Percentiles rank a stretch among this genome's conserved stretches.
phyloP scores from a whole-genome alignment of 2,888 invertebrate species.

The Leucoptera coffeella region DNA sequence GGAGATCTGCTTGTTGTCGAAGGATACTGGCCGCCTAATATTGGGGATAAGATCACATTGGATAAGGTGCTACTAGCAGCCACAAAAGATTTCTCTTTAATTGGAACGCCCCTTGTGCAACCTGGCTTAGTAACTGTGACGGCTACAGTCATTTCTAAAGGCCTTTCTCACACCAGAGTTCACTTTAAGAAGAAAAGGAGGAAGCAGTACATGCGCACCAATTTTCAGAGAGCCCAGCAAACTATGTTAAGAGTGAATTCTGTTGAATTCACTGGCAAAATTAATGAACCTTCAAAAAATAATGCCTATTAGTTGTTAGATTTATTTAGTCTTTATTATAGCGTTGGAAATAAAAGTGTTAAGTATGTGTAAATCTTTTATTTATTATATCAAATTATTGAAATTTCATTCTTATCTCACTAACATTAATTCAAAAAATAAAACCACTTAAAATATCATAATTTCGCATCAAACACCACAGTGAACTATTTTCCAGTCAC shows the following conservation, averaged over 20 bases:
- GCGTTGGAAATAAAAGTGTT: not conserved
- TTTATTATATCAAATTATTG: not conserved
- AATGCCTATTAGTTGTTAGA: too few species aligned
- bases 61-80: constrained; percentile 82
- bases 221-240: constrained; percentile 62
- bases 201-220: constrained; percentile 71
- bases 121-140: constrained; percentile 66
- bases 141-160: constrained; percentile 80
- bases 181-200: constrained; percentile 69
- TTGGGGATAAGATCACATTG: constrained; percentile 71
- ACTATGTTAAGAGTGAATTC: constrained; percentile 74
- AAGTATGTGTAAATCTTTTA: not conserved
- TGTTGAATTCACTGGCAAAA: constrained; percentile 53
- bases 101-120: constrained; percentile 75
- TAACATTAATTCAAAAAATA: not conserved
- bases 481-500: too few species aligned
- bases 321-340: too few species aligned
- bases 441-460: not conserved
- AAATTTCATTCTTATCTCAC: not conserved
- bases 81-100: constrained; percentile 70
- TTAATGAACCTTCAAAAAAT: constrained; percentile 40
- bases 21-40: constrained; percentile 77
- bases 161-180: constrained; percentile 72
- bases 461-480: too few species aligned
- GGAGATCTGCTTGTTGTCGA: constrained; percentile 81